Percentiles rank a stretch among this genome's conserved stretches.
Evolutionary conservation across 2,888 invertebrate genomes (phyloP).

Genomic region (Panorpa germanica): DNA sequence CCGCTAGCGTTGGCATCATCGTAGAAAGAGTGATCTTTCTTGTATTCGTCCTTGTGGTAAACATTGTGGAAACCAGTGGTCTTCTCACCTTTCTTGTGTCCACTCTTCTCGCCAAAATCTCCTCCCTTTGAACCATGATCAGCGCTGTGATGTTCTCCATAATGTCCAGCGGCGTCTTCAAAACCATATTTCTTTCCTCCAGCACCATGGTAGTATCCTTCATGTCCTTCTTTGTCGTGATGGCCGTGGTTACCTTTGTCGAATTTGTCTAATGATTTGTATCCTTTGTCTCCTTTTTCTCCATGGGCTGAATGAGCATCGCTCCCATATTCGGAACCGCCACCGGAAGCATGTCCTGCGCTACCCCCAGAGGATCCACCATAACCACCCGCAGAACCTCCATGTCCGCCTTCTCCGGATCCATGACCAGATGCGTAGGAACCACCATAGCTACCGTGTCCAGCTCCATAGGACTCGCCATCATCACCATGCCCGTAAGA

Average conservation of each 20-base stretch:
- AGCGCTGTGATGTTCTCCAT: conserved; percentile 32
- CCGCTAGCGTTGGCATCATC: conserved; percentile 49
- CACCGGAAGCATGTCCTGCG: conserved; percentile 17
- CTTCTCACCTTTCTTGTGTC: conserved; percentile 48
- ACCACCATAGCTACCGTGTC: conserved; percentile 11
- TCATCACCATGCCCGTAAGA: conserved; percentile 14
- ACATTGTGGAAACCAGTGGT: conserved; percentile 53
- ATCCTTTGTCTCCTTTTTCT: conserved; percentile 34
- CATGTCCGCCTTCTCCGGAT: conserved; percentile 10
- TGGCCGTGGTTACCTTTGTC: conserved; percentile 35
- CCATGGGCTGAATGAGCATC: conserved; percentile 30
- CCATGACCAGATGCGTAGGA: conserved; percentile 18
- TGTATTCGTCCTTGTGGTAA: conserved; percentile 58
- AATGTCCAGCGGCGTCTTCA: conserved; percentile 30
- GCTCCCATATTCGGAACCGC: conserved; percentile 28
- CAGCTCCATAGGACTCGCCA: conserved; percentile 7
- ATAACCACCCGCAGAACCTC: conserved; percentile 6
- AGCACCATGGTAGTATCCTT: conserved; percentile 31
- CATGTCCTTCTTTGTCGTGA: conserved; percentile 30
- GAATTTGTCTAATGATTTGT: conserved; percentile 29
- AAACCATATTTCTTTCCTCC: conserved; percentile 33
- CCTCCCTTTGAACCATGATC: conserved; percentile 33
- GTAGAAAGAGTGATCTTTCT: conserved; percentile 58
- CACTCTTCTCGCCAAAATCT: conserved; percentile 34
- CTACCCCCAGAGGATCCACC: conserved; percentile 9